Evolutionary conservation across 2,888 invertebrate genomes (phyloP).

Genomic region (Mesorhabditis spiculigera): DNA sequence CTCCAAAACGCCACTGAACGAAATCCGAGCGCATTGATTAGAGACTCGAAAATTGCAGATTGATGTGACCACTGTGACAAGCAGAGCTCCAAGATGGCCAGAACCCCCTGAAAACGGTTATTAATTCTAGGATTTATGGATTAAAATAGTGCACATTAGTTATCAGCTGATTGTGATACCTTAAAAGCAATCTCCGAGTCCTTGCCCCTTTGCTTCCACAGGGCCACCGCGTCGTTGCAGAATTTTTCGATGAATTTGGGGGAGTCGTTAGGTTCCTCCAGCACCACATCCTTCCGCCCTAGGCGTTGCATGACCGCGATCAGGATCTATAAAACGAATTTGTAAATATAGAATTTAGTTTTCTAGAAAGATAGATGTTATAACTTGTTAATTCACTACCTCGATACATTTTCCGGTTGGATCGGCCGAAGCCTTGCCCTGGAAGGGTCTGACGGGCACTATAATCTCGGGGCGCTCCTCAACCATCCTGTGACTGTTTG

Average conservation of each 20-base stretch:
- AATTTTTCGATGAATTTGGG: not conserved
- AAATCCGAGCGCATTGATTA: conserved; percentile 41
- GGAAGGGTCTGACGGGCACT: not conserved
- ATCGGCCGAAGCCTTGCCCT: not conserved
- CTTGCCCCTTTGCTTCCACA: conserved; percentile 36
- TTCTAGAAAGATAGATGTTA: not conserved
- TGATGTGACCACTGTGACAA: conserved; percentile 30
- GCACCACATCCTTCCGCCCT: not conserved
- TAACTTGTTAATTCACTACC: not conserved
- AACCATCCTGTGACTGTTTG: too few relatives aligned
- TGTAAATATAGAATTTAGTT: not conserved
- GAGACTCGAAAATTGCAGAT: conserved; percentile 33
- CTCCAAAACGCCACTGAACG: conserved; percentile 49
- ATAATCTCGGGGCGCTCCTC: not conserved
- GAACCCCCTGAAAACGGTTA: conserved; percentile 35
- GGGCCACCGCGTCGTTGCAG: conserved; percentile 1
- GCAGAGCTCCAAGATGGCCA: conserved; percentile 44
- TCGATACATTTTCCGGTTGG: not conserved
- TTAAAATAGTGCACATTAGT: not conserved
- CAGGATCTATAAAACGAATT: not conserved
- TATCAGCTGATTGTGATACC: conserved; percentile 12
- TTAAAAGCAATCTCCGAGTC: conserved; percentile 41
- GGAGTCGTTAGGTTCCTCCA: not conserved
- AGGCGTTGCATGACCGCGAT: not conserved
- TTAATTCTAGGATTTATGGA: not conserved